phyloP scores from a whole-genome alignment of 2,113 vertebrate species.

The Eulemur rufifrons region DNA sequence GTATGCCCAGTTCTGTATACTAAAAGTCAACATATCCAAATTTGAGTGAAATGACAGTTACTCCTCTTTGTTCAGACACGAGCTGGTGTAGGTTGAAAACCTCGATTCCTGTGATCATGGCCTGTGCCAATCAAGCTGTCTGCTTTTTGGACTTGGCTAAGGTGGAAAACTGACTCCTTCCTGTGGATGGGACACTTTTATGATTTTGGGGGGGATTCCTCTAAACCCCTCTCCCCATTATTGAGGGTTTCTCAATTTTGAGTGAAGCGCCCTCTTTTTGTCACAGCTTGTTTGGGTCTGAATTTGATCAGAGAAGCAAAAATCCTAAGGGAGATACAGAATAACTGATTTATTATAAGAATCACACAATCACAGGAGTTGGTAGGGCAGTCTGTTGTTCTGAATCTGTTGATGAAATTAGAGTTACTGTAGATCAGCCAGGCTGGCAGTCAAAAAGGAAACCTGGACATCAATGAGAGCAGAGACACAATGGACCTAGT shows the following conservation, averaged over 20 bases:
- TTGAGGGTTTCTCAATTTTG: background rate
- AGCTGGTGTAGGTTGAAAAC: background rate
- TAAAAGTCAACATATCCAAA: background rate
- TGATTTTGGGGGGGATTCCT: background rate
- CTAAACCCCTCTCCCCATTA: fast-evolving
- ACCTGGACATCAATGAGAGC: background rate
- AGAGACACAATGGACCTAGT: background rate
- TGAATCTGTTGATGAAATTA: background rate
- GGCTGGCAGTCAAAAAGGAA: background rate
- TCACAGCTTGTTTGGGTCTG: background rate
- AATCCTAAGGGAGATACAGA: background rate
- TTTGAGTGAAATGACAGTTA: background rate
- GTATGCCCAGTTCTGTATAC: background rate
- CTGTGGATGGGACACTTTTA: fast-evolving
- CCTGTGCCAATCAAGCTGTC: background rate
- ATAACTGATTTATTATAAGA: background rate
- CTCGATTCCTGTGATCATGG: background rate
- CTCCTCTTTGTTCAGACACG: background rate
- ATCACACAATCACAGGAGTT: background rate
- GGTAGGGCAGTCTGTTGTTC: background rate
- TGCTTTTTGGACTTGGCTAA: background rate
- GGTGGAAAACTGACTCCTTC: background rate
- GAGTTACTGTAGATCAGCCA: background rate
- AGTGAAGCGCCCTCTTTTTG: background rate
- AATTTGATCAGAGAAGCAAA: background rate